phyloP scores from a whole-genome alignment of 2,113 vertebrate species.

The Caranx melampygus region DNA sequence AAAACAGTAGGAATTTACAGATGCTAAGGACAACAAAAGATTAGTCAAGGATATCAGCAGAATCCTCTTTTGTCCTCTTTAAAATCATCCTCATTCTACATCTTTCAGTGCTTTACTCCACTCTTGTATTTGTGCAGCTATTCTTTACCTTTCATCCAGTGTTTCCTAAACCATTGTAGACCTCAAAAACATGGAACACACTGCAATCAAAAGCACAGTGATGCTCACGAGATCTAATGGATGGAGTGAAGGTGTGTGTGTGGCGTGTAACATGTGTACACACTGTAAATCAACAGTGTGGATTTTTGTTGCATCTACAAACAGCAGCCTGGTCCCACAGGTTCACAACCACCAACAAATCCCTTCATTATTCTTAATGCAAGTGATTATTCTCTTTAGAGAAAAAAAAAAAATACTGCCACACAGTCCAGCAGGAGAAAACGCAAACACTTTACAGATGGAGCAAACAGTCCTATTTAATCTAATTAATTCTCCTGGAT shows the following conservation, averaged over 20 bases:
- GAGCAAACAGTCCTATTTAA: constrained; percentile 55
- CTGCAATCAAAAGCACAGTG: background rate
- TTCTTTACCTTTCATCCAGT: constrained; percentile 2
- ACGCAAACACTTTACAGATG: constrained; percentile 48
- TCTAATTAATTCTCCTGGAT: constrained; percentile 65
- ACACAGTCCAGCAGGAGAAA: constrained; percentile 40
- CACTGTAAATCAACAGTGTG: constrained; percentile 49
- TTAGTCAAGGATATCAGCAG: background rate
- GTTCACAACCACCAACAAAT: constrained; percentile 30
- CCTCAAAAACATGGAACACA: background rate
- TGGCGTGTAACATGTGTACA: constrained; percentile 23
- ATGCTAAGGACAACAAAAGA: background rate
- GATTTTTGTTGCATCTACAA: constrained; percentile 28
- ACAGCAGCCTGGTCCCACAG: constrained; percentile 34
- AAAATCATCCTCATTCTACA: background rate
- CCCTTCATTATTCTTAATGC: constrained; percentile 56
- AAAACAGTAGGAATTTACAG: constrained; percentile 4
- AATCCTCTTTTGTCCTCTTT: background rate
- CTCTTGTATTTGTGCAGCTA: background rate
- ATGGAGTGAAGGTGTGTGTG: background rate
- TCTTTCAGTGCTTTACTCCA: background rate
- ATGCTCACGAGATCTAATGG: background rate
- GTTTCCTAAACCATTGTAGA: background rate
- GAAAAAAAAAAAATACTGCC: background rate
- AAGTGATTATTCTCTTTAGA: constrained; percentile 40